Conservation (phyloP, 2,888 invertebrate species). For the Bembecia ichneumoniformis region DNA sequence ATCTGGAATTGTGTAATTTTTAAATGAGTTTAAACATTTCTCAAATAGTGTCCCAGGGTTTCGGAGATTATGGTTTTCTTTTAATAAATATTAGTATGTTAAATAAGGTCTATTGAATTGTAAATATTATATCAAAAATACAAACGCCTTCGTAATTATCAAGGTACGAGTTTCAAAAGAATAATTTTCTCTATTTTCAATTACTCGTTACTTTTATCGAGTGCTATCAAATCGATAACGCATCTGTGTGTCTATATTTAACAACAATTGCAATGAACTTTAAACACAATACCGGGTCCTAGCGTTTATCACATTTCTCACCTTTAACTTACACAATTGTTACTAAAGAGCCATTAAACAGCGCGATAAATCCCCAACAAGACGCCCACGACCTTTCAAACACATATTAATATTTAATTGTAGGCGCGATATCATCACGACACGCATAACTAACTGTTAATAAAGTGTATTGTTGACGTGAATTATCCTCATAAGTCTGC, state of each 20-base stretch:
- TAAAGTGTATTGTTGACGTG: constrained; percentile 69
- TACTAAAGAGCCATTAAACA: constrained; percentile 29
- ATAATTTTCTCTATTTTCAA: too few relatives aligned
- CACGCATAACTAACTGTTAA: constrained; percentile 64
- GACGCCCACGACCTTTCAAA: constrained; percentile 49
- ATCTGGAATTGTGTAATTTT: too few relatives aligned
- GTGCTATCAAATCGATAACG: too few relatives aligned
- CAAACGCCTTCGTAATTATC: too few relatives aligned
- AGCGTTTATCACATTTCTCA: constrained; percentile 30
- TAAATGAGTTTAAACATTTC: too few relatives aligned
- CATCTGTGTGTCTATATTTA: neutral
- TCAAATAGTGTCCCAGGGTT: too few relatives aligned
- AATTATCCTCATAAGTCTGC: constrained; percentile 61
- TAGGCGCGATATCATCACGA: constrained; percentile 64
- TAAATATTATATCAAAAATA: too few relatives aligned
- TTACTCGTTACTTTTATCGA: too few relatives aligned
- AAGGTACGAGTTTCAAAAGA: too few relatives aligned
- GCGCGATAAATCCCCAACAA: constrained; percentile 40
- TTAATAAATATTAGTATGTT: too few relatives aligned
- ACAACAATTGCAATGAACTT: constrained; percentile 4
- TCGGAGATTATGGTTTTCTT: too few relatives aligned
- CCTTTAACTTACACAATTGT: constrained; percentile 36
- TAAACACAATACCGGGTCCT: constrained; percentile 1
- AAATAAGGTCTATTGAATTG: too few relatives aligned
- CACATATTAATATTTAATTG: constrained; percentile 69